Evolutionary conservation across 2,113 vertebrate species (phyloP).

Genomic region (Caloenas nicobarica): DNA sequence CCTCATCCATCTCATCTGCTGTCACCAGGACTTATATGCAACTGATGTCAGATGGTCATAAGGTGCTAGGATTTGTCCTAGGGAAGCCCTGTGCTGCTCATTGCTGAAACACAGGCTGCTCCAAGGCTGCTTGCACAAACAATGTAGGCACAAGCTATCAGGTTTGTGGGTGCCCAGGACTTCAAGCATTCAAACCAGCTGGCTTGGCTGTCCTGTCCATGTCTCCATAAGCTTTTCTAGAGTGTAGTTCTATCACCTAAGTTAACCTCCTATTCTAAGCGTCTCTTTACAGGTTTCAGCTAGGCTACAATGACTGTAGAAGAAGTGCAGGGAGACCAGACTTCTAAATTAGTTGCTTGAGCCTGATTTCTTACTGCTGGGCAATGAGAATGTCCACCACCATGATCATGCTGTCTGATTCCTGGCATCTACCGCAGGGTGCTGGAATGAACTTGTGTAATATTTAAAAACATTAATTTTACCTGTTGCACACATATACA

Average conservation of each 20-base stretch:
- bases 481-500: neutral
- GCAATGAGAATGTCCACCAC: neutral
- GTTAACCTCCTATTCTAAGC: neutral
- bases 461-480: neutral
- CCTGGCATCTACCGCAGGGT: neutral
- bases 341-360: neutral
- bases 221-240: neutral
- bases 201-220: neutral
- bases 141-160: neutral
- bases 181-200: rapidly evolving
- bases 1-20: neutral
- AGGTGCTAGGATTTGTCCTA: neutral
- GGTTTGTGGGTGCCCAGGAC: neutral
- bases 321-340: neutral
- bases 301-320: rapidly evolving
- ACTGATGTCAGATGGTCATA: rapidly evolving
- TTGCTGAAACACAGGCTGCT: neutral
- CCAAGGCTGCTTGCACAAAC: neutral
- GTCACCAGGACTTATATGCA: neutral
- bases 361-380: neutral
- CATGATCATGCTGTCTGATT: neutral
- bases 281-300: neutral
- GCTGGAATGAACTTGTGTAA: neutral
- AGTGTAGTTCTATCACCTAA: neutral
- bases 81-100: neutral